Evolutionary conservation across 1,140 invertebrate genomes (phyloP).

Genomic region (Meteorus sp.): DNA sequence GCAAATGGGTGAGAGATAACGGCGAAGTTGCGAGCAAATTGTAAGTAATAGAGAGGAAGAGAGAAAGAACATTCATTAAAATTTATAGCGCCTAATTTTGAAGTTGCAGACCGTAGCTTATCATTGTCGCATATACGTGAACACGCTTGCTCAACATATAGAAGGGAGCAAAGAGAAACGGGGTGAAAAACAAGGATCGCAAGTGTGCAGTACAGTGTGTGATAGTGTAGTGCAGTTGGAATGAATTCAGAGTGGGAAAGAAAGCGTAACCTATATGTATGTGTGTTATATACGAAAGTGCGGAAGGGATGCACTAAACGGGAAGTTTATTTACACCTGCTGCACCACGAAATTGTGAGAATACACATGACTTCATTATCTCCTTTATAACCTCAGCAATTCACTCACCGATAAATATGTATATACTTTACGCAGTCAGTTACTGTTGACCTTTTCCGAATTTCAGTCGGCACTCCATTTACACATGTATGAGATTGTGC

Average conservation of each 20-base stretch:
- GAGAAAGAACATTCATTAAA: conserved; percentile 4
- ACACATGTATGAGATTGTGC: too few species aligned
- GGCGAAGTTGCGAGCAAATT: background rate
- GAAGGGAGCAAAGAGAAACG: background rate
- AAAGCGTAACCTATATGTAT: background rate
- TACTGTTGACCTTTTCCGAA: too few species aligned
- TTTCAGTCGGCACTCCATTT: too few species aligned
- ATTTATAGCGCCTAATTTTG: conserved; percentile 5
- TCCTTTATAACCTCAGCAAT: too few species aligned
- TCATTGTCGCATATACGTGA: conserved; percentile 9
- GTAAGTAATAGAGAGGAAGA: too few species aligned
- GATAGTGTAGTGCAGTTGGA: background rate
- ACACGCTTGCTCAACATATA: background rate
- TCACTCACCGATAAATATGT: too few species aligned
- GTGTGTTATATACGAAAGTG: background rate
- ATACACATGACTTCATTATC: conserved; percentile 16
- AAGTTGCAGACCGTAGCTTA: conserved; percentile 2
- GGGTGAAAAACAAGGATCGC: background rate
- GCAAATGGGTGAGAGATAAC: background rate
- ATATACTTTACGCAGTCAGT: background rate
- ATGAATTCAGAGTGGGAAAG: background rate
- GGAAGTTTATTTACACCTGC: conserved; percentile 12
- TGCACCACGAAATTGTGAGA: conserved; percentile 4
- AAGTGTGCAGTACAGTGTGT: too few species aligned
- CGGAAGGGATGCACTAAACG: conserved; percentile 7